phyloP scores from a whole-genome alignment of 1,140 invertebrate genomes.

The Streblospio benedicti region DNA sequence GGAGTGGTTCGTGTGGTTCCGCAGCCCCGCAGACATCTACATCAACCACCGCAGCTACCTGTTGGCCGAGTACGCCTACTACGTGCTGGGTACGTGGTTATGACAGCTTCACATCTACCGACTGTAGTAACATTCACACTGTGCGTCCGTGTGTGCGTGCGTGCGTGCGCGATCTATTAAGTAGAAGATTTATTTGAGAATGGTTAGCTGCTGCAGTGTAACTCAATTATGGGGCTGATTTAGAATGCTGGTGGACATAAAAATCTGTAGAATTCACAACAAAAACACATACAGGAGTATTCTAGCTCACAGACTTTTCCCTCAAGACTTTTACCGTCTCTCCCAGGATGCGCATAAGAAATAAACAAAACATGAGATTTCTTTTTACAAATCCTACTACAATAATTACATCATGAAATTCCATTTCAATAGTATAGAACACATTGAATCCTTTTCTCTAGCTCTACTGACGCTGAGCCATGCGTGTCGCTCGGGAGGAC shows the following conservation, averaged over 20 bases:
- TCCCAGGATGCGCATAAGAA: too few species aligned
- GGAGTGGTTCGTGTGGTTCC: slow-evolving; percentile 46
- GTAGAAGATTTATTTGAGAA: neutral
- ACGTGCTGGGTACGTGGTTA: slow-evolving; percentile 33
- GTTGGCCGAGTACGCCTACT: slow-evolving; percentile 39
- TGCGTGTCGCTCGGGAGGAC: slow-evolving; percentile 60
- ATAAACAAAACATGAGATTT: too few species aligned
- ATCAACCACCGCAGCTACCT: slow-evolving; percentile 45
- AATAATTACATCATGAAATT: neutral
- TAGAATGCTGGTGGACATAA: too few species aligned
- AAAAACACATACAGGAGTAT: too few species aligned
- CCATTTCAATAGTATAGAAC: neutral
- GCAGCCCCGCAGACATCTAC: slow-evolving; percentile 39
- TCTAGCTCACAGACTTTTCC: too few species aligned
- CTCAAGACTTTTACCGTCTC: too few species aligned
- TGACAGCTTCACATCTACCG: slow-evolving; percentile 45
- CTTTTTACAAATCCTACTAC: too few species aligned
- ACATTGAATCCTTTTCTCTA: neutral
- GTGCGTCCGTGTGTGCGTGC: neutral
- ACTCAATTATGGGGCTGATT: neutral
- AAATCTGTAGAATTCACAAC: too few species aligned
- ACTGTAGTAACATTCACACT: slow-evolving; percentile 32
- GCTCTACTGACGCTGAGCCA: too few species aligned
- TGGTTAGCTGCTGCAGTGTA: neutral
- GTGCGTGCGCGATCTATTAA: neutral